A percentile compares a stretch with the other conserved stretches of the same genome.
Evolutionary conservation across 2,113 vertebrate species (phyloP).

Genomic region (Rhizomys pruinosus): DNA sequence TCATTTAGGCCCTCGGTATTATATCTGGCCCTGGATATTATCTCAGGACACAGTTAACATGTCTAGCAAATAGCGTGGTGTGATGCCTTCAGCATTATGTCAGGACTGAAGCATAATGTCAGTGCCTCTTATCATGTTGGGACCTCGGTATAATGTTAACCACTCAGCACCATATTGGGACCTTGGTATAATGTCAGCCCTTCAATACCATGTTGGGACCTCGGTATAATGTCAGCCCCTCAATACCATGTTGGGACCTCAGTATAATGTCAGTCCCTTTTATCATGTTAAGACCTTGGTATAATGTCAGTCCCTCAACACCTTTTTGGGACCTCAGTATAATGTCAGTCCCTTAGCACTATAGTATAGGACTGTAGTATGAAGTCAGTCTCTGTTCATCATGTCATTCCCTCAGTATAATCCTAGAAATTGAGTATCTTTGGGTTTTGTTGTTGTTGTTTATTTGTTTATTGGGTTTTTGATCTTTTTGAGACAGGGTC

Average conservation of each 20-base stretch:
- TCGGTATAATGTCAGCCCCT: background rate
- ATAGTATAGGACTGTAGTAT: no score
- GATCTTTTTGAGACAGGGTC: no score
- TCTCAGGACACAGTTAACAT: background rate
- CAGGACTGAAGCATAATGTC: background rate
- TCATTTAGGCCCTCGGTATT: background rate
- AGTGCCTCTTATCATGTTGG: no score
- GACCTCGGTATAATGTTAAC: background rate
- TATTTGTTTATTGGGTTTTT: no score
- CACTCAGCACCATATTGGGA: no score
- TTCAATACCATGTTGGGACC: background rate
- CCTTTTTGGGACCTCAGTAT: no score
- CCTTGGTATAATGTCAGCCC: background rate
- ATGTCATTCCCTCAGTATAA: background rate
- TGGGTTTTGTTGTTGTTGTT: no score
- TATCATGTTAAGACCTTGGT: background rate
- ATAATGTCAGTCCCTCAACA: background rate
- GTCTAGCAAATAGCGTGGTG: background rate
- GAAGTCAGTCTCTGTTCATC: background rate
- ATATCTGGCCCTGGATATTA: background rate
- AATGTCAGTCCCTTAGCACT: background rate
- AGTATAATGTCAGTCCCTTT: background rate
- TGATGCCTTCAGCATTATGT: background rate
- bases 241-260: background rate
- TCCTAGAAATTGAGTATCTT: no score